Base-by-base conservation (phyloP, 2,888 invertebrate genomes). In the Exephanes ischioxanthus region DNA sequence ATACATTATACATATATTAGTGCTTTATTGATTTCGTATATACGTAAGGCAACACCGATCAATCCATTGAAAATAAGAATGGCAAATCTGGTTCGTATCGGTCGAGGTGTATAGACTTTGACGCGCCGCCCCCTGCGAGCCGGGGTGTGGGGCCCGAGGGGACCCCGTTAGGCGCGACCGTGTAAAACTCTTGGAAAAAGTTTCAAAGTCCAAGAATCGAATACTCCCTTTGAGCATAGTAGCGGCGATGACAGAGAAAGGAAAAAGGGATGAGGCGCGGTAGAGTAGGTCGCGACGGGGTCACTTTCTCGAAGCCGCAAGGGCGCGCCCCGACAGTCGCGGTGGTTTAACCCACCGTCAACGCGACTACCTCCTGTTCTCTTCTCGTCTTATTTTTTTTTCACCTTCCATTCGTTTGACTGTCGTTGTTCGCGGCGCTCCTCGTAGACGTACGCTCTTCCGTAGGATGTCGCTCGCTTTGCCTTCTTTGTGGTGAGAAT, bases 291-390 rank as follows among this genome's bases (percentile, higher is more conserved):
- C 82, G 83, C 77, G 9, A 61, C 41, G 33, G 53, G 75, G 85
- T 81, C 55, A 75, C 70, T 85, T 82, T 75, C 82, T 82, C 85
- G 85, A 85, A 85, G 72, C 75, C 76, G 71, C 79, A 82, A 85
- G 85, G 85, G 71, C 82, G 68, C 78, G 51, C 75, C 85, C 75
- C 19, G 51, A 30, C 72, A 22, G 9, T 63, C 68, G 37, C 53
- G 63, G 66, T 61, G 71, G 71, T 71, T 61, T 79, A 79, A 71
- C 37, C 61, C 67, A 45, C 48, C 71, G 70, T 73, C 67, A 33
- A 51, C 53, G 22, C 71, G 55, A 68, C 37, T 51, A 61, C n/a
- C 48, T 76, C 55, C 22, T 61, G 45, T 51, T 80, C 22, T 79
- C 48, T 48, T 45, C 33, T 26, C 45, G 16, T 53, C 26, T 19